Conservation (phyloP, 2,888 invertebrate species). For the Erynnis tages region DNA sequence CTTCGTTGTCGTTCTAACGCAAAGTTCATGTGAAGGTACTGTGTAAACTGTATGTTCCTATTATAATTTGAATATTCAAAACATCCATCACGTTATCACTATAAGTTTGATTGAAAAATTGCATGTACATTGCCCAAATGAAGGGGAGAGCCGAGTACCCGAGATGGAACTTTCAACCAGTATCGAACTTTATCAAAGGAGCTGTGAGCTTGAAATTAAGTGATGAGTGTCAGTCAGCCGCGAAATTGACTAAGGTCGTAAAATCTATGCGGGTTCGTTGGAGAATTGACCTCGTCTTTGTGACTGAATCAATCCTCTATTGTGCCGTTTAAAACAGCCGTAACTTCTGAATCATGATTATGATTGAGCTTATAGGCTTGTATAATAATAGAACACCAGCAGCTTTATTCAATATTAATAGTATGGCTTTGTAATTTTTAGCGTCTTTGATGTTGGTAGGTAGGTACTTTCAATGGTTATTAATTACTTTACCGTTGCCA, state of each 20-base stretch:
- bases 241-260: conserved; percentile 35
- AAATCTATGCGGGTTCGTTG: conserved; percentile 56
- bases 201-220: conserved; percentile 23
- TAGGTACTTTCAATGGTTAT: too few relatives aligned
- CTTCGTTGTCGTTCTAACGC: too few relatives aligned
- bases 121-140: conserved; percentile 60
- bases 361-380: background rate
- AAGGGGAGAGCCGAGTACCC: conserved; percentile 45
- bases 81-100: conserved; percentile 2
- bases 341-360: conserved; percentile 4
- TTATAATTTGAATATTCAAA: background rate
- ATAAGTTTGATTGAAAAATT: conserved; percentile 73
- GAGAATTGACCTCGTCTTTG: conserved; percentile 54
- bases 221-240: conserved; percentile 12
- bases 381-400: too few relatives aligned
- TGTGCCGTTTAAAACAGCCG: conserved; percentile 24
- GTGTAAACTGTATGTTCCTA: too few relatives aligned
- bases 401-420: too few relatives aligned
- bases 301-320: conserved; percentile 36
- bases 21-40: too few relatives aligned
- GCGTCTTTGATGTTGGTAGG: too few relatives aligned
- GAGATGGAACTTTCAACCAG: conserved; percentile 14
- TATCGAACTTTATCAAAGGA: conserved; percentile 19
- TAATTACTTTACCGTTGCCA: too few relatives aligned
- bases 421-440: too few relatives aligned